Percentiles rank a stretch among this genome's conserved stretches.
Conservation (phyloP, 1,140 invertebrate genomes). For the Augochlora pura region DNA sequence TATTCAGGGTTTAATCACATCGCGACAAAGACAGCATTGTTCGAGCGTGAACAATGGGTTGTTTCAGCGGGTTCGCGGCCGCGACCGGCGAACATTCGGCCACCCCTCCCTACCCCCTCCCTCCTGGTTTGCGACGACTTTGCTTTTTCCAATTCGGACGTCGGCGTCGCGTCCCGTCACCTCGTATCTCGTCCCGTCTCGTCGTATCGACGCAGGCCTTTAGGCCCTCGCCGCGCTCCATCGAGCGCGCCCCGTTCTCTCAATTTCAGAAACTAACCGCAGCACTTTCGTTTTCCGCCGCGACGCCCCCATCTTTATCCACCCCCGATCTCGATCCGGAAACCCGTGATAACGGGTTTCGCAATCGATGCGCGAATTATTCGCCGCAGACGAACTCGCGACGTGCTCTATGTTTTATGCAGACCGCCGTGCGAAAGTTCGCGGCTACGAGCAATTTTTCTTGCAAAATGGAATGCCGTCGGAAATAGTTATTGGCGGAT, state of each 20-base stretch:
- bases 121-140: conserved; percentile 57
- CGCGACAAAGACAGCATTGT: conserved; percentile 72
- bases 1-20: conserved; percentile 73
- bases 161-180: conserved; percentile 13
- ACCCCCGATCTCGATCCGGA: conserved; percentile 9
- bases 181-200: conserved; percentile 9
- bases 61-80: conserved; percentile 39
- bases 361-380: background rate
- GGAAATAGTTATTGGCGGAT: too few relatives aligned
- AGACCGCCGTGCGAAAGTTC: too few relatives aligned
- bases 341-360: background rate
- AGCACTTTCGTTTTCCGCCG: conserved; percentile 5
- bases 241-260: background rate
- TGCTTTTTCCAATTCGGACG: conserved; percentile 45
- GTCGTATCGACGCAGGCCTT: conserved; percentile 37
- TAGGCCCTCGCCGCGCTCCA: background rate
- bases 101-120: too few relatives aligned
- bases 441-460: too few relatives aligned
- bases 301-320: background rate
- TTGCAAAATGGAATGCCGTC: too few relatives aligned
- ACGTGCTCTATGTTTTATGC: too few relatives aligned
- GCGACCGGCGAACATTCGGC: conserved; percentile 19
- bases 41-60: conserved; percentile 63
- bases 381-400: too few relatives aligned
- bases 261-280: conserved; percentile 12